Evolutionary conservation across 2,797 vertebrate genomes (phyloP).

Genomic region (Cottoperca gobio): DNA sequence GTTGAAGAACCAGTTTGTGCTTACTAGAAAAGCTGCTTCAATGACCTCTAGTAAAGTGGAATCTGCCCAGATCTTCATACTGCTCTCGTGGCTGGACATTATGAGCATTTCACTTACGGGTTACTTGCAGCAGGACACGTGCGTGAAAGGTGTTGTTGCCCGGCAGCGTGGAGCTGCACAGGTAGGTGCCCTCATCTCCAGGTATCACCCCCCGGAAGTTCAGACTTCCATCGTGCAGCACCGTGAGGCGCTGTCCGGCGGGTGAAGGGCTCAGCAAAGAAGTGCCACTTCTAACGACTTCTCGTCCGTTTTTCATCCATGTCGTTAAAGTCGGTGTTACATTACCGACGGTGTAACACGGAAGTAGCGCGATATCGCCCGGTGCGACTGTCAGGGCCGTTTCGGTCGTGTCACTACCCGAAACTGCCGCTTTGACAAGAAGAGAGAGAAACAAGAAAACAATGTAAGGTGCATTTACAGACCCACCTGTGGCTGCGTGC

Average conservation of each 20-base stretch:
- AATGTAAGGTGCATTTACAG: accelerated
- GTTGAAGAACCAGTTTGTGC: slow-evolving; percentile 68
- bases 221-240: slow-evolving; percentile 82
- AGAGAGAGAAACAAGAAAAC: background rate
- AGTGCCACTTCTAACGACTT: slow-evolving; percentile 3
- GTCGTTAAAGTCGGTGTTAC: slow-evolving; percentile 58
- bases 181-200: slow-evolving; percentile 87
- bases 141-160: slow-evolving; percentile 47
- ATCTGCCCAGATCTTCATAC: accelerated
- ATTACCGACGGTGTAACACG: slow-evolving; percentile 75
- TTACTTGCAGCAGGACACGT: slow-evolving; percentile 80
- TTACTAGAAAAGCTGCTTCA: background rate
- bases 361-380: slow-evolving; percentile 75
- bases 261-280: accelerated
- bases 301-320: slow-evolving; percentile 82
- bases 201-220: slow-evolving; percentile 68
- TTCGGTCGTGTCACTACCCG: slow-evolving; percentile 30
- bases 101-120: slow-evolving; percentile 81
- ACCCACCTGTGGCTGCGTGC: slow-evolving; percentile 14
- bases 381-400: slow-evolving; percentile 34
- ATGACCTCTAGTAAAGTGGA: background rate
- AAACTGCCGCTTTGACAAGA: slow-evolving; percentile 40
- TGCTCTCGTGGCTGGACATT: background rate
- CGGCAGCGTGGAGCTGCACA: slow-evolving; percentile 78
- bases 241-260: slow-evolving; percentile 58